Evolutionary conservation across 2,888 invertebrate species (phyloP).

Genomic region (Ophion slaviceki): DNA sequence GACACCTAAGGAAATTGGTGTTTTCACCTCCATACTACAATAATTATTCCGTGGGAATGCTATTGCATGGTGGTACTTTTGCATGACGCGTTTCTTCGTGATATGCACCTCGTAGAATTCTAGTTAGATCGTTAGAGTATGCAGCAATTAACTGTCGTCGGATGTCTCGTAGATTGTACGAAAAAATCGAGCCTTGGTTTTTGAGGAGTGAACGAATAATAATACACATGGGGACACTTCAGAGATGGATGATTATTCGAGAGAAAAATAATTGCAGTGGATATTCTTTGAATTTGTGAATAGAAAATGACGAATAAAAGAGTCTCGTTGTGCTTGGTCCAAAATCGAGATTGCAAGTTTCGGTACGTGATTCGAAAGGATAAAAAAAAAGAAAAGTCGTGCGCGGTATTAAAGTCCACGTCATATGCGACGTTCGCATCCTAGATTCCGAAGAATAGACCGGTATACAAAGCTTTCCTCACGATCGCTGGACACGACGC

Average conservation of each 20-base stretch:
- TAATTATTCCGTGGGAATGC: slow-evolving; percentile 12
- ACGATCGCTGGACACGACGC: slow-evolving; percentile 44
- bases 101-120: slow-evolving; percentile 37
- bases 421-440: slow-evolving; percentile 61
- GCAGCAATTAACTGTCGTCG: slow-evolving; percentile 27
- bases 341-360: slow-evolving; percentile 29
- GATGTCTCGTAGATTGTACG: neutral
- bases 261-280: neutral
- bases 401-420: slow-evolving; percentile 54
- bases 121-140: slow-evolving; percentile 46
- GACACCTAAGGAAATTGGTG: slow-evolving; percentile 28
- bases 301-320: neutral
- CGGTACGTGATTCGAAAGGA: slow-evolving; percentile 19
- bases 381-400: slow-evolving; percentile 26
- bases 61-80: slow-evolving; percentile 50
- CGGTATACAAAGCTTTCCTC: slow-evolving; percentile 29
- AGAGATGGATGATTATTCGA: neutral
- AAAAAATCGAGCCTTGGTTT: neutral
- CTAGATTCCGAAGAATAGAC: slow-evolving; percentile 61
- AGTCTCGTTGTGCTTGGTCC: neutral
- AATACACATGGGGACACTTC: neutral
- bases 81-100: slow-evolving; percentile 54
- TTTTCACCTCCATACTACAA: slow-evolving; percentile 42
- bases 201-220: neutral
- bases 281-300: neutral